Percentiles rank a stretch among this genome's conserved stretches.
phyloP scores from a whole-genome alignment of 2,888 invertebrate species.

The Aricia artaxerxes region DNA sequence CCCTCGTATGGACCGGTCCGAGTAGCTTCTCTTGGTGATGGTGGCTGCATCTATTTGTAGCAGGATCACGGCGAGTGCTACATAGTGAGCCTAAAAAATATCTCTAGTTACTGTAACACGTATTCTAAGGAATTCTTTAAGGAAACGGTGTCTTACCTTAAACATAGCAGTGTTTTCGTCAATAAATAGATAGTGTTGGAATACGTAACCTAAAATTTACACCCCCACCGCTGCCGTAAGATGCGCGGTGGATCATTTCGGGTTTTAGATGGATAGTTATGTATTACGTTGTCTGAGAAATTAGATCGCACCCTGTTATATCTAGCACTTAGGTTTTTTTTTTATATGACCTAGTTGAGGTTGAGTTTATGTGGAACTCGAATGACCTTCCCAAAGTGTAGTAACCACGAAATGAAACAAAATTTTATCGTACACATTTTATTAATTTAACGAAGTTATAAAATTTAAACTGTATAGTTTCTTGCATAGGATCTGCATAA shows the following conservation, averaged over 20 bases:
- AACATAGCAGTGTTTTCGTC: slow-evolving; percentile 66
- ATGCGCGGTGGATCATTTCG: slow-evolving; percentile 35
- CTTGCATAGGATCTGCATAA: background rate
- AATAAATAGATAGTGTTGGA: slow-evolving; percentile 50
- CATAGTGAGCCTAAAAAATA: slow-evolving; percentile 33
- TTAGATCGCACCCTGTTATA: background rate
- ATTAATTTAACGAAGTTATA: slow-evolving; percentile 1
- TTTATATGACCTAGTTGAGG: background rate
- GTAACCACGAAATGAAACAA: background rate
- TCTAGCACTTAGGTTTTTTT: background rate
- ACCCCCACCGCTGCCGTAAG: slow-evolving; percentile 22
- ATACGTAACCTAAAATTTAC: slow-evolving; percentile 26
- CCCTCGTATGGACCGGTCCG: slow-evolving; percentile 89
- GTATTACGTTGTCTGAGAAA: background rate
- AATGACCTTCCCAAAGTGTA: background rate
- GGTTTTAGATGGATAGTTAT: slow-evolving; percentile 11
- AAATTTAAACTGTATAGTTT: background rate
- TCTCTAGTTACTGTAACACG: slow-evolving; percentile 36
- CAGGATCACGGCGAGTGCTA: slow-evolving; percentile 58
- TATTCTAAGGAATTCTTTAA: slow-evolving; percentile 38
- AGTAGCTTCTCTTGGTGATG: slow-evolving; percentile 85
- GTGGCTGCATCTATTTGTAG: slow-evolving; percentile 62
- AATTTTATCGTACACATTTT: background rate
- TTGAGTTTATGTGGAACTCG: background rate
- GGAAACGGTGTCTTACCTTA: slow-evolving; percentile 56